Base-by-base conservation (phyloP, 2,888 invertebrate genomes). In the Spisula subtruncata region DNA sequence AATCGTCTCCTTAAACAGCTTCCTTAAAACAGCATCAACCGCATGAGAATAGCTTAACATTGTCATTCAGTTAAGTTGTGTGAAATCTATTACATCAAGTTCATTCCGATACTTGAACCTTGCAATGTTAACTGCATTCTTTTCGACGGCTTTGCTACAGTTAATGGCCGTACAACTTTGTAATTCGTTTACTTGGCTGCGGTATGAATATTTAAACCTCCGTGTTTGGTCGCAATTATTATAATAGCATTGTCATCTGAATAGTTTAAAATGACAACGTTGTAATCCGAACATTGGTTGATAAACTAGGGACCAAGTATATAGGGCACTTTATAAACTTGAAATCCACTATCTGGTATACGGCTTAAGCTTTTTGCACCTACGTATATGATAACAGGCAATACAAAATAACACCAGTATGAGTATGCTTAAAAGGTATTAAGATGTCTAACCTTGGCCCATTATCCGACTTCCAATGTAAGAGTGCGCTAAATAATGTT, bases 71-170 rank as follows among this genome's bases (percentile, higher is more conserved):
- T 66, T 25, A 25, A 25, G 60, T 66, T 25, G 60, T 25, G 8
- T 25, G 41, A 25, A 66, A 66, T 66, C 25, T 66, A 12, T 66
- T 66, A 25, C 25, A 66, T 8, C 25, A 25, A n/a, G 25, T 66
- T 66, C 25, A 66, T 66, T n/a, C 1, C 4, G 8, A 25, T 25
- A 66, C 60, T n/a, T 66, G 60, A 66, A 25, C 60, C 25, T 8
- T 6, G 60, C 60, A n/a, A n/a, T n/a, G 20, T 60, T n/a, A n/a
- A 66, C n/a, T 66, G 60, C 60, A 66, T 66, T 66, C 25, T 66
- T 10, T 66, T 66, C 25, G n/a, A 12, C 60, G 60, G 60, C 60
- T n/a, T 66, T 66, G 25, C n/a, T 25, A 25, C 12, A n/a, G 20
- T 66, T 66, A 25, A 66, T 25, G 25, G 60, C 60, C 25, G n/a